Evolutionary conservation across 2,797 vertebrate genomes (phyloP), one percentile per base, ranked within the genome.

Genomic region (Lycodopsis pacificus): DNA sequence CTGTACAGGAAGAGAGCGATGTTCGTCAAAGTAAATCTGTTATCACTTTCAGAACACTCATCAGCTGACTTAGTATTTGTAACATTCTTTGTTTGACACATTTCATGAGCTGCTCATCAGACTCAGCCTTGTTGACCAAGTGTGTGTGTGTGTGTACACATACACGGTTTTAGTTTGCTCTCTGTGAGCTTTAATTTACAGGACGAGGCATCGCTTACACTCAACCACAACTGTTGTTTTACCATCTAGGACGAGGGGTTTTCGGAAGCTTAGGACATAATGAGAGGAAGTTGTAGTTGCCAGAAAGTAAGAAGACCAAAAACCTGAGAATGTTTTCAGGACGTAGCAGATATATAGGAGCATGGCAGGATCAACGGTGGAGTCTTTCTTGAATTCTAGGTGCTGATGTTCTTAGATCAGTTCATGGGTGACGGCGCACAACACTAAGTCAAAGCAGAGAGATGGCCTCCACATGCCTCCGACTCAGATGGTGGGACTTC

Each of bases 331-430:
- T 30, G 53, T 7, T 27, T 30, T 25, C 5, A 15, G 25, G n/a
- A 13, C 2, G 49, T 25, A 53, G 25, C 25, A 56, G 53, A 56
- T 17, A 27, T 30, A 9, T 56, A 5, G 3, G 46, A 11, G n/a
- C 32, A 40, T 46, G 8, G 15, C 22, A 53, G 10, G n/a, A 38
- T 38, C 4, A 22, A 46, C 20, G 57, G 58, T 73, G 53, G 53
- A 65, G 53, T 62, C 72, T 42, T 56, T 59, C 32, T 36, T 73
- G 0, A 64, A 65, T 72, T 10, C 38, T 59, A 57, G 64, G 51
- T 17, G 13, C 57, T 65, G 38, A 54, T 76, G 53, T 58, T 58
- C 53, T 63, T 8, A 7, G 30, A 46, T 73, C 27, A 62, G 57
- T 30, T 74, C 25, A 40, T 71, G 32, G 32, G 32, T 34, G 32